phyloP scores from a whole-genome alignment of 2,113 vertebrate genomes.

The Percina caprodes region DNA sequence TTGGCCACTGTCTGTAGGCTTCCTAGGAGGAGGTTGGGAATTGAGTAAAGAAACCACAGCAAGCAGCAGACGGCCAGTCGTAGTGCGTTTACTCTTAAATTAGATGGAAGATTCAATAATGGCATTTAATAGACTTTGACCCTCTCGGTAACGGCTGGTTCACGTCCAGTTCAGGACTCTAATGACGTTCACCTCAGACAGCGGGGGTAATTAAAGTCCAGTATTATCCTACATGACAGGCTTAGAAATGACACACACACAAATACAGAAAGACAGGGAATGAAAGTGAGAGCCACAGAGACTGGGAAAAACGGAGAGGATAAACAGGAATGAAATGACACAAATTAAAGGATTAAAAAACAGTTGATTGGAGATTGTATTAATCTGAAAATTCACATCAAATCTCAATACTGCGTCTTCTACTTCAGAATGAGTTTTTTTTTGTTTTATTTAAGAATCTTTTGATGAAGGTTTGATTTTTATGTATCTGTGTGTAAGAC shows the following conservation, averaged over 20 bases:
- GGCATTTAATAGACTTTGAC: conserved; percentile 70
- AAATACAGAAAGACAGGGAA: conserved; percentile 14
- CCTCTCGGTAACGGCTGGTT: conserved; percentile 63
- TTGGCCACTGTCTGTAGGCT: conserved; percentile 15
- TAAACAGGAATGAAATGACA: background rate
- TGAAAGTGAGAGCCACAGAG: background rate
- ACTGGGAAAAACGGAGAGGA: background rate
- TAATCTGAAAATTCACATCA: background rate
- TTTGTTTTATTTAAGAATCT: no score
- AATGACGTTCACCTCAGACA: conserved; percentile 61
- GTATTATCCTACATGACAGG: conserved; percentile 55
- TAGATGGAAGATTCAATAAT: conserved; percentile 73
- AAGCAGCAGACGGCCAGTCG: conserved; percentile 39
- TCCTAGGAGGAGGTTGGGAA: conserved; percentile 38
- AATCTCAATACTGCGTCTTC: background rate
- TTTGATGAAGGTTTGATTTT: background rate
- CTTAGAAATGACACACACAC: conserved; percentile 39
- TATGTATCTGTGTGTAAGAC: background rate
- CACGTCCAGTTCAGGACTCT: conserved; percentile 69
- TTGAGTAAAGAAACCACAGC: conserved; percentile 25
- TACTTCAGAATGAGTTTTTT: background rate
- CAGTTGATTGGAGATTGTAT: background rate
- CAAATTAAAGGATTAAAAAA: background rate
- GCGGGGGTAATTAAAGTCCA: conserved; percentile 52
- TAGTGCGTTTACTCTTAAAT: conserved; percentile 61